phyloP scores from a whole-genome alignment of 2,113 vertebrate genomes.

The Tychaedon coryphoeus region DNA sequence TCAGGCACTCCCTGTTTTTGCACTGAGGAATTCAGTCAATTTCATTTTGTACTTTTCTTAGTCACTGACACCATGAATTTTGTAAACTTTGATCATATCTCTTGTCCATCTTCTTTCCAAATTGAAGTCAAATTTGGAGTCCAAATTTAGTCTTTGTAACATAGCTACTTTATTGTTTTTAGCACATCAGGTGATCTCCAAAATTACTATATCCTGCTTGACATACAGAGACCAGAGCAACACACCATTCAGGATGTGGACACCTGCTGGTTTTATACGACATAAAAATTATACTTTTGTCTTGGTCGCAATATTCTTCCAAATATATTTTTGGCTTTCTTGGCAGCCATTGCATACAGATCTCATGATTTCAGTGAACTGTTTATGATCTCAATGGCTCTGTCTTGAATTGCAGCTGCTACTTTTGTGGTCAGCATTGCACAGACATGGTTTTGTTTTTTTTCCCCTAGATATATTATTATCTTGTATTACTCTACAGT shows the following conservation, averaged over 20 bases:
- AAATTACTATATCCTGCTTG: neutral
- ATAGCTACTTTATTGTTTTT: neutral
- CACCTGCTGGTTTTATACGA: neutral
- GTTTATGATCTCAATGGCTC: neutral
- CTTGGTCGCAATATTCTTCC: neutral
- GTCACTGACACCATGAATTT: neutral
- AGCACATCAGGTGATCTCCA: neutral
- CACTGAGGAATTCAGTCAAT: neutral
- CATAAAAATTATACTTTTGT: neutral
- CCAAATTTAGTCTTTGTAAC: neutral
- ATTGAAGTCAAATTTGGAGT: neutral
- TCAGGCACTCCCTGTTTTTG: neutral
- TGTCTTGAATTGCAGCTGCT: neutral
- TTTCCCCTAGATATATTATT: neutral
- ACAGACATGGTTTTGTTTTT: accelerated
- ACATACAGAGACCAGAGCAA: neutral
- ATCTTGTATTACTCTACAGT: neutral
- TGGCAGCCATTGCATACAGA: neutral
- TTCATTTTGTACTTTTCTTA: neutral
- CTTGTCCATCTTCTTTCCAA: neutral
- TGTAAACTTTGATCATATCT: neutral
- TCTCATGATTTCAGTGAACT: neutral
- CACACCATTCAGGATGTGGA: neutral
- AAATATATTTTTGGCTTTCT: neutral
- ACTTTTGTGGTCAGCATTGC: neutral